Percentiles rank a stretch among this genome's conserved stretches.
phyloP scores from a whole-genome alignment of 2,888 invertebrate genomes.

The Odontomyia ornata region DNA sequence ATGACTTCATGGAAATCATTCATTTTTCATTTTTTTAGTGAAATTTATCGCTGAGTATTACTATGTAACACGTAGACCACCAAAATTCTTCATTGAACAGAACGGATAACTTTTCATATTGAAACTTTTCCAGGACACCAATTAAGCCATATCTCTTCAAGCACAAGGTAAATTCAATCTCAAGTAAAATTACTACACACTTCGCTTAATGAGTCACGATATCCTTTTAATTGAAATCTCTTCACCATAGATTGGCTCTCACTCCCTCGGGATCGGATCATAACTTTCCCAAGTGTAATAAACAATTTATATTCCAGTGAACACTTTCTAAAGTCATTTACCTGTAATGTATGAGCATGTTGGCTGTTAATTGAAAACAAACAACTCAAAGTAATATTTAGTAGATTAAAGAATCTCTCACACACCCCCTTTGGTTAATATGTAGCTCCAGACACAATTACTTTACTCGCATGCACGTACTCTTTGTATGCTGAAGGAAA shows the following conservation, averaged over 20 bases:
- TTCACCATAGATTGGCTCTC: not conserved
- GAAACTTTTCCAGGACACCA: too few species aligned
- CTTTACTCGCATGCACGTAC: not conserved
- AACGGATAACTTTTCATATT: too few species aligned
- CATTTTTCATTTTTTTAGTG: too few species aligned
- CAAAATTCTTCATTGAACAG: too few species aligned
- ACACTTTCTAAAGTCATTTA: constrained; percentile 41
- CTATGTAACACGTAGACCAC: too few species aligned
- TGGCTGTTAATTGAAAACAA: constrained; percentile 31
- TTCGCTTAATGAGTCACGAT: constrained; percentile 15
- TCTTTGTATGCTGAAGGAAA: not conserved
- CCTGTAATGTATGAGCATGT: constrained; percentile 37
- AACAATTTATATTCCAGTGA: constrained; percentile 8
- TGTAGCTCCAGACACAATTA: constrained; percentile 10
- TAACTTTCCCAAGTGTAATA: not conserved
- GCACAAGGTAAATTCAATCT: too few species aligned
- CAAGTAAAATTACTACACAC: not conserved
- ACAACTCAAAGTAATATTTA: constrained; percentile 16
- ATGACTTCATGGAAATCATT: too few species aligned
- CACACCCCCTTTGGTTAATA: constrained; percentile 38
- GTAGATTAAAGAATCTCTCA: constrained; percentile 21
- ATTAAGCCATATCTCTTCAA: too few species aligned
- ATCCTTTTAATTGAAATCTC: constrained; percentile 9
- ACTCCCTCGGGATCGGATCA: not conserved
- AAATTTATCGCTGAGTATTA: too few species aligned